Percentiles rank a stretch among this genome's conserved stretches.
Conservation (phyloP, 1,140 invertebrate species). For the Condylostylus longicornis region DNA sequence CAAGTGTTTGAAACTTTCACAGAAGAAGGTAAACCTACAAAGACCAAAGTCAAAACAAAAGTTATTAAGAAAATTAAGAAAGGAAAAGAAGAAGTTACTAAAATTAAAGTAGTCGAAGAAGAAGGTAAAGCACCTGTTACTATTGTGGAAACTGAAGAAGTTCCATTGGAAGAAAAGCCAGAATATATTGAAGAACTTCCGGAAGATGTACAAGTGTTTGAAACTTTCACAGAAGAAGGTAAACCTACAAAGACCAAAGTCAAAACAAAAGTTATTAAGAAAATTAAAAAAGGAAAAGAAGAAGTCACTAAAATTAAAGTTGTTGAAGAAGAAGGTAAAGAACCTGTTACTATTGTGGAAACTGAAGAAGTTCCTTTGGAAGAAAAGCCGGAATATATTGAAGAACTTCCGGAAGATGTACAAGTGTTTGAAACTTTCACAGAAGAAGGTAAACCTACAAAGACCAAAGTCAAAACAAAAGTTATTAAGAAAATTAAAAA, state of each 20-base stretch:
- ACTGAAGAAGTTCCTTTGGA: slow-evolving; percentile 2
- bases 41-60: slow-evolving; percentile 15
- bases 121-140: slow-evolving; percentile 13
- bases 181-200: slow-evolving; percentile 26
- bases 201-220: slow-evolving; percentile 17
- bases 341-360: slow-evolving; percentile 2
- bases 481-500: slow-evolving; percentile 10
- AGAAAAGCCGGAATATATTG: slow-evolving; percentile 4
- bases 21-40: slow-evolving; percentile 16
- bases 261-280: slow-evolving; percentile 8
- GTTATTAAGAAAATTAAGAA: slow-evolving; percentile 21
- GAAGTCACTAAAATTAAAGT: slow-evolving; percentile 16
- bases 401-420: slow-evolving; percentile 24
- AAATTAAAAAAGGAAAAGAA: slow-evolving; percentile 10
- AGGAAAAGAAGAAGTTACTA: slow-evolving; percentile 21
- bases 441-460: slow-evolving; percentile 11
- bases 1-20: slow-evolving; percentile 10
- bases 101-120: slow-evolving; percentile 21
- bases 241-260: slow-evolving; percentile 11
- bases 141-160: slow-evolving; percentile 18
- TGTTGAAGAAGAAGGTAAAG: slow-evolving; percentile 8
- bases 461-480: slow-evolving; percentile 12
- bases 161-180: slow-evolving; percentile 5
- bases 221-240: slow-evolving; percentile 10
- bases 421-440: slow-evolving; percentile 19